phyloP scores from a whole-genome alignment of 1,140 invertebrate species.

The Camponotus pennsylvanicus region DNA sequence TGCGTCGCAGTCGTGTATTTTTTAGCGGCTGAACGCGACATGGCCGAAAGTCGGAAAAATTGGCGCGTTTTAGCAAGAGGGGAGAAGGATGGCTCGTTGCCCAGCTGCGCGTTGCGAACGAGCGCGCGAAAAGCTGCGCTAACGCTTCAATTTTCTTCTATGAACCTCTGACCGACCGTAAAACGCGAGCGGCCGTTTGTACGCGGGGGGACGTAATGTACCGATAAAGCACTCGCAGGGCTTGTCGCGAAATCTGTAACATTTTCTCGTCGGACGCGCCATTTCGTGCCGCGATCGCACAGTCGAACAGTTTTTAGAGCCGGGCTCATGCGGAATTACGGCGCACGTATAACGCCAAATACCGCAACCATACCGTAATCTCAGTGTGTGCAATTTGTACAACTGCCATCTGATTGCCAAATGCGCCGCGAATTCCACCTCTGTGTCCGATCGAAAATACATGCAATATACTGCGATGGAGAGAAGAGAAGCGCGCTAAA shows the following conservation, averaged over 20 bases:
- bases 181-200: conserved; percentile 48
- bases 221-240: conserved; percentile 31
- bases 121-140: conserved; percentile 50
- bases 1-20: conserved; percentile 38
- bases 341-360: conserved; percentile 78
- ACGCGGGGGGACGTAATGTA: conserved; percentile 26
- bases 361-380: conserved; percentile 36
- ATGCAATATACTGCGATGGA: background rate
- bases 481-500: conserved; percentile 45
- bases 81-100: background rate
- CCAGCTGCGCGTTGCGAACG: background rate
- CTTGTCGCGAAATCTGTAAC: conserved; percentile 41
- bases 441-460: background rate
- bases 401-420: conserved; percentile 77
- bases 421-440: conserved; percentile 57
- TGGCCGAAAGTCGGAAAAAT: conserved; percentile 24
- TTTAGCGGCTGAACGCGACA: conserved; percentile 13
- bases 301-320: conserved; percentile 70
- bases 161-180: conserved; percentile 35
- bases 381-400: conserved; percentile 61
- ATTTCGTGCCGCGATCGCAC: conserved; percentile 7
- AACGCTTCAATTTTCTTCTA: conserved; percentile 58
- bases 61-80: conserved; percentile 33
- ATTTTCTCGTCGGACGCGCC: conserved; percentile 40
- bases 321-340: conserved; percentile 72